Evolutionary conservation across 2,113 vertebrate genomes (phyloP).

Genomic region (Galbula dea): DNA sequence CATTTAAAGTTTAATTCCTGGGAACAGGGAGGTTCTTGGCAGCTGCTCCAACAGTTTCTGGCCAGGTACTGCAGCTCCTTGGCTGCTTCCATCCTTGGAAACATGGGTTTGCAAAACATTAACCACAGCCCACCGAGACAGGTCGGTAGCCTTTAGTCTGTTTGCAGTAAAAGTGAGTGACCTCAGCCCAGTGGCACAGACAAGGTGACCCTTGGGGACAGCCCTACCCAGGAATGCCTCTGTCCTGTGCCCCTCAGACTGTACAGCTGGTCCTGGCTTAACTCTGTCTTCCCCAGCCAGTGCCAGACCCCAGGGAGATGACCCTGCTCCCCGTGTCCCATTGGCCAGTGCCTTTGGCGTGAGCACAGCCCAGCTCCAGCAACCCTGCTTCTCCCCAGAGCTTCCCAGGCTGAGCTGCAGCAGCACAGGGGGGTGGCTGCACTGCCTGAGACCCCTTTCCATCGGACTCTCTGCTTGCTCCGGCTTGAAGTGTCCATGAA

Average conservation of each 20-base stretch:
- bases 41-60: neutral
- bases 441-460: neutral
- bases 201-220: neutral
- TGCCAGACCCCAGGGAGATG: neutral
- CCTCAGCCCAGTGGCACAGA: neutral
- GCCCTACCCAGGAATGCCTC: neutral
- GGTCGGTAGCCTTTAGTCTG: neutral
- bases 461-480: neutral
- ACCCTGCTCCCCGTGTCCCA: fast-evolving
- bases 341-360: neutral
- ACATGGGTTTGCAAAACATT: neutral
- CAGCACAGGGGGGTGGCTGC: neutral
- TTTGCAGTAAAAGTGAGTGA: neutral
- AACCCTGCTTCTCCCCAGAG: neutral
- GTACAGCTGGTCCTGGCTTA: neutral
- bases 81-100: neutral
- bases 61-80: fast-evolving
- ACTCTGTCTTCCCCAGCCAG: neutral
- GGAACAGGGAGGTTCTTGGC: neutral
- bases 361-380: neutral
- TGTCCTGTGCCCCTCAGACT: neutral
- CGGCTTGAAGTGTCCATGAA: neutral
- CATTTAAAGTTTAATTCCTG: neutral
- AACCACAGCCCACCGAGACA: neutral
- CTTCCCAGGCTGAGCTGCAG: fast-evolving